Evolutionary conservation across 1,140 invertebrate genomes (phyloP).

Genomic region (Brachystomella parvula): DNA sequence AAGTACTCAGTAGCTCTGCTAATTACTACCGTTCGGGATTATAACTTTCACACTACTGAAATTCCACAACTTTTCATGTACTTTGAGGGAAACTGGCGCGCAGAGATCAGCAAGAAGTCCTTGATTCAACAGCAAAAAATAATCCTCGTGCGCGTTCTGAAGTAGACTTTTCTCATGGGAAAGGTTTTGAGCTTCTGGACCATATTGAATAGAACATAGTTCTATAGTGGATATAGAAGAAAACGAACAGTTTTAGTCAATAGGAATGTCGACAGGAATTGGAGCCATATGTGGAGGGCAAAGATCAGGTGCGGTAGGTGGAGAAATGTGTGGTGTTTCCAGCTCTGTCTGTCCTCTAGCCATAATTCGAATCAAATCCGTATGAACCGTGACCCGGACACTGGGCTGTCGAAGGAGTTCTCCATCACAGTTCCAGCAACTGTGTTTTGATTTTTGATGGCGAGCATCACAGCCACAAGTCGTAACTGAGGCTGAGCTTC

Average conservation of each 20-base stretch:
- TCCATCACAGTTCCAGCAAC: constrained; percentile 80
- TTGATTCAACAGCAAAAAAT: no score
- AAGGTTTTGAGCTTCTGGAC: no score
- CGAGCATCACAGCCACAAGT: constrained; percentile 35
- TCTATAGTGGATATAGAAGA: no score
- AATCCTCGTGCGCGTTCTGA: no score
- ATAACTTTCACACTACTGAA: no score
- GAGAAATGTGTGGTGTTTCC: neutral
- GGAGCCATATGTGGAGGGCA: neutral
- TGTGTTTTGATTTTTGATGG: constrained; percentile 40
- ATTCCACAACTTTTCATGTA: no score
- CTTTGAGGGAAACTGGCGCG: no score
- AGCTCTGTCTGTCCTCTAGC: constrained; percentile 3
- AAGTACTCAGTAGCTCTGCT: no score
- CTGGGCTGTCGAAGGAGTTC: constrained; percentile 53
- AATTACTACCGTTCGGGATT: no score
- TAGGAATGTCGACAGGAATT: neutral
- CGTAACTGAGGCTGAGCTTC: constrained; percentile 17
- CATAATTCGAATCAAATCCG: constrained; percentile 31
- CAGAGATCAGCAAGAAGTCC: no score
- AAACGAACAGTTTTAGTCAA: neutral
- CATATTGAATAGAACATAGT: no score
- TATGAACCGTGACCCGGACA: constrained; percentile 33
- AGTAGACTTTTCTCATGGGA: no score
- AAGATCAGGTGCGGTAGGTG: neutral